A percentile compares a stretch with the other conserved stretches of the same genome.
These are phyloP conservation scores for Corbicula japonica DNA, from an alignment of 2,888 invertebrate genomes.

Conservation along the genomic window DNA sequence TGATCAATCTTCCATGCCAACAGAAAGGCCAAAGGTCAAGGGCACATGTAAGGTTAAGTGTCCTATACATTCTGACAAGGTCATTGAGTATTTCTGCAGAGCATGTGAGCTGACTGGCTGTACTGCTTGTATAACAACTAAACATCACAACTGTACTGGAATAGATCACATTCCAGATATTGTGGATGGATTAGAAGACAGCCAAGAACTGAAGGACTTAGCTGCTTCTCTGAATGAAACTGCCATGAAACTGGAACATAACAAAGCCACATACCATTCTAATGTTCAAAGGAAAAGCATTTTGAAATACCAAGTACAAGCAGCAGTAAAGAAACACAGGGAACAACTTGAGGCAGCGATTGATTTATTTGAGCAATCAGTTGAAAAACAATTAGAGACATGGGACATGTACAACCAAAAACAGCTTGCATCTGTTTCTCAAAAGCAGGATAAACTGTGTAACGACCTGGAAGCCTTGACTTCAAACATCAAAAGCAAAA, in stretches of 20 bases:
- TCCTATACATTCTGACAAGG: neutral
- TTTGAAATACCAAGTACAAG: neutral
- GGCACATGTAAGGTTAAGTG: slow-evolving; percentile 12
- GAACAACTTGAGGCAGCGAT: neutral
- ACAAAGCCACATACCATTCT: neutral
- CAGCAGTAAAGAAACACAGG: slow-evolving; percentile 5
- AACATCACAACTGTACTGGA: neutral
- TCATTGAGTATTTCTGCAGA: slow-evolving; percentile 3
- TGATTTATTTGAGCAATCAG: neutral
- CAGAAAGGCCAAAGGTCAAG: slow-evolving; percentile 1
- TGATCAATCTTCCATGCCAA: neutral
- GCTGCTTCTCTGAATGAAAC: neutral
- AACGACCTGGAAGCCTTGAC: neutral
- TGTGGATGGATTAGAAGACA: neutral
- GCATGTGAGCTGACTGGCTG: slow-evolving; percentile 6
- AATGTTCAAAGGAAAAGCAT: neutral
- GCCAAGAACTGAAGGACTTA: neutral
- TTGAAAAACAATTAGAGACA: neutral
- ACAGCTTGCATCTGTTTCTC: neutral
- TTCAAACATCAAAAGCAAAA: neutral
- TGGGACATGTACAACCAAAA: neutral
- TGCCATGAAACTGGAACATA: neutral
- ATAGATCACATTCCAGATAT: slow-evolving; percentile 10
- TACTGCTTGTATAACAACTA: neutral
- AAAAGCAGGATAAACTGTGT: neutral